Conservation (phyloP, 2,888 invertebrate genomes). For the Pilophorus perplexus region DNA sequence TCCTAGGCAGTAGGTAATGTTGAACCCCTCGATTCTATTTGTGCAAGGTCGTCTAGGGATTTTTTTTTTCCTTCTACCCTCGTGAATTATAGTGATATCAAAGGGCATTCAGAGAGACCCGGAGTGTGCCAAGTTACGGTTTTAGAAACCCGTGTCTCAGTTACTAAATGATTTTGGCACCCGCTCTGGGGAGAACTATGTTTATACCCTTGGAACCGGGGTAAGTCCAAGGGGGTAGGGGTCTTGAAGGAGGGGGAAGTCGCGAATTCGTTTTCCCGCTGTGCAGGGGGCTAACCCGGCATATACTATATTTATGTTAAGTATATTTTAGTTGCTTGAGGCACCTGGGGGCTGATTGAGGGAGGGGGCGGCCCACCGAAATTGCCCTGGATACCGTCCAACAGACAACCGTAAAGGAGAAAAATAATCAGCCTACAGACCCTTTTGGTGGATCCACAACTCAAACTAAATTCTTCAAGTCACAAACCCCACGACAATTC, state of each 20-base stretch:
- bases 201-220: conserved; percentile 23
- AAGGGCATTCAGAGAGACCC: conserved; percentile 27
- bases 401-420: too few species aligned
- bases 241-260: too few species aligned
- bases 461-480: too few species aligned
- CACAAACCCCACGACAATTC: too few species aligned
- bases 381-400: conserved; percentile 34
- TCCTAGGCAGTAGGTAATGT: conserved; percentile 29
- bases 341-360: conserved; percentile 35
- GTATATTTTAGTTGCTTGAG: conserved; percentile 42
- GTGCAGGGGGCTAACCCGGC: conserved; percentile 8
- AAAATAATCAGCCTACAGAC: conserved; percentile 18
- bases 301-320: conserved; percentile 40
- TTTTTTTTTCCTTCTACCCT: conserved; percentile 28
- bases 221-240: too few species aligned
- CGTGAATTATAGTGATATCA: conserved; percentile 40
- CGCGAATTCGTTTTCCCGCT: neutral
- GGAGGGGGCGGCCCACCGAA: conserved; percentile 14
- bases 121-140: conserved; percentile 22
- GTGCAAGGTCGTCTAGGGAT: conserved; percentile 39
- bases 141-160: conserved; percentile 32
- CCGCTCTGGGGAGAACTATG: conserved; percentile 19
- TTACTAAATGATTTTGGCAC: conserved; percentile 40
- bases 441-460: too few species aligned
- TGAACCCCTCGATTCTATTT: conserved; percentile 37